These are phyloP conservation scores for Hetaerina americana DNA, from an alignment of 1,140 invertebrate genomes.

Conservation along the genomic window DNA sequence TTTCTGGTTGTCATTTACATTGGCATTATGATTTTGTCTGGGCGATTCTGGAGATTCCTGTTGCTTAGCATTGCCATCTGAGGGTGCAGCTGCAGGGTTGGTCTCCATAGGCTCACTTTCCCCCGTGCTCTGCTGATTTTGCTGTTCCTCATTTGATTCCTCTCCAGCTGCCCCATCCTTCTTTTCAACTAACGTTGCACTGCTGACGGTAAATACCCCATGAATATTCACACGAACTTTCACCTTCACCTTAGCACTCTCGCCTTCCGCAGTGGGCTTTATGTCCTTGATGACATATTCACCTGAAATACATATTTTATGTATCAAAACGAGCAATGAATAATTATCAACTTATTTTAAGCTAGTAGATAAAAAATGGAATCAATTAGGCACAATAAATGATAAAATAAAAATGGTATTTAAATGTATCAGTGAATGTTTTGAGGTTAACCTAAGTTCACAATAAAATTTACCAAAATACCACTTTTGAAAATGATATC, in stretches of 20 bases:
- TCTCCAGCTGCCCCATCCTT: slow-evolving; percentile 43
- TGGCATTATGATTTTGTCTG: neutral
- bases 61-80: neutral
- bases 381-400: slow-evolving; percentile 3
- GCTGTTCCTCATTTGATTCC: slow-evolving; percentile 45
- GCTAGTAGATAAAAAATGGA: neutral
- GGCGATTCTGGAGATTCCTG: neutral
- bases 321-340: neutral
- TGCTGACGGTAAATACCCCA: slow-evolving; percentile 77
- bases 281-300: slow-evolving; percentile 75
- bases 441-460: too few species aligned
- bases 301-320: slow-evolving; percentile 36
- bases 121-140: slow-evolving; percentile 60
- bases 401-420: too few species aligned
- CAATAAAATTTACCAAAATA: too few species aligned
- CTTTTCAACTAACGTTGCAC: slow-evolving; percentile 75
- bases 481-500: too few species aligned
- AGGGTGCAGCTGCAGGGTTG: neutral
- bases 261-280: slow-evolving; percentile 69
- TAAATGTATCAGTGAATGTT: too few species aligned
- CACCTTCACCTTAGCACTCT: slow-evolving; percentile 85
- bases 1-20: neutral
- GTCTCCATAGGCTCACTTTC: slow-evolving; percentile 38
- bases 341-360: neutral
- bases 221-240: slow-evolving; percentile 89